Conservation (phyloP, 2,888 invertebrate species). For the Lottia gigantea region DNA sequence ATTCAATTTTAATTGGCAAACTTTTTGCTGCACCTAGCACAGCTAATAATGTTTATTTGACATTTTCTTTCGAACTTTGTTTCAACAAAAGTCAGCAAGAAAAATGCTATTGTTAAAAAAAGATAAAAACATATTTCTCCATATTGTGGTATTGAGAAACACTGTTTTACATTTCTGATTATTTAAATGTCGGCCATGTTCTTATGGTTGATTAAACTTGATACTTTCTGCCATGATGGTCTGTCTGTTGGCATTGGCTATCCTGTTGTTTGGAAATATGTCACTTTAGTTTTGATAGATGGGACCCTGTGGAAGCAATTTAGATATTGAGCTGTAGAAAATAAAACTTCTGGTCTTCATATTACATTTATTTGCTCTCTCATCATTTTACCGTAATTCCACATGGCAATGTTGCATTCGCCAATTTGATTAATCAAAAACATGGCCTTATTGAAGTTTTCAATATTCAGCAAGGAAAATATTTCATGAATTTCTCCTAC, state of each 20-base stretch:
- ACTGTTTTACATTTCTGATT: too few relatives aligned
- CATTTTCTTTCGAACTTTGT: too few relatives aligned
- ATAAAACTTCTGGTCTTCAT: not conserved
- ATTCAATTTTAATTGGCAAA: too few relatives aligned
- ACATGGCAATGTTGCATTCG: not conserved
- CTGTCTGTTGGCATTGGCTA: not conserved
- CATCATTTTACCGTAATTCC: not conserved
- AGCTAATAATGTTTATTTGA: too few relatives aligned
- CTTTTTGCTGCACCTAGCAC: too few relatives aligned
- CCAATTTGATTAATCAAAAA: not conserved
- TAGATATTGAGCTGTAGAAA: not conserved
- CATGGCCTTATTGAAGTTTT: not conserved
- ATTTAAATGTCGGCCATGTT: not conserved
- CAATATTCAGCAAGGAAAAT: not conserved
- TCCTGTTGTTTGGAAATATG: not conserved
- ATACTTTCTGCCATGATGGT: not conserved
- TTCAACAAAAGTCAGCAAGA: too few relatives aligned
- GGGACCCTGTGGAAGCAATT: not conserved
- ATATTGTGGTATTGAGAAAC: not conserved
- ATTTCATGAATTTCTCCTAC: not conserved
- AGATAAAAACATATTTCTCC: not conserved
- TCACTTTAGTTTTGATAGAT: constrained; percentile 5
- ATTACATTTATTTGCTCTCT: constrained; percentile 3
- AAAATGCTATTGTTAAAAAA: not conserved
- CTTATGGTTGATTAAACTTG: not conserved